phyloP scores from a whole-genome alignment of 2,888 invertebrate genomes.

The Pasiphila rectangulata region DNA sequence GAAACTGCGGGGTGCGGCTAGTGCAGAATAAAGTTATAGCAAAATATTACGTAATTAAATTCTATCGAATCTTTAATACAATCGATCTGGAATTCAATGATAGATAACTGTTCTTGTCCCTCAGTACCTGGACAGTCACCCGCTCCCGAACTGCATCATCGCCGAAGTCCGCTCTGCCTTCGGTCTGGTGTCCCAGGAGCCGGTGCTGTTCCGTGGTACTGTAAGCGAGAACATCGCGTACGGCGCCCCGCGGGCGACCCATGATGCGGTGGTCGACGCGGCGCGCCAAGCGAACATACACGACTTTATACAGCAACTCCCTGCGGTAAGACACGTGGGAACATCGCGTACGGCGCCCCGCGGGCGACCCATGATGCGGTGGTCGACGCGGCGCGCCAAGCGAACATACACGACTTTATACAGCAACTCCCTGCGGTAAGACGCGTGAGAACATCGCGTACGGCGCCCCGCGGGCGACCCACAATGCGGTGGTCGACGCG shows the following conservation, averaged over 20 bases:
- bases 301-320: constrained; percentile 86
- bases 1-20: no score
- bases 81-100: no score
- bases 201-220: constrained; percentile 89
- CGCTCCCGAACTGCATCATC: constrained; percentile 11
- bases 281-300: constrained; percentile 91
- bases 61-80: no score
- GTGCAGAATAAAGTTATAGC: no score
- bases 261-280: constrained; percentile 87
- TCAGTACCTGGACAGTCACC: constrained; percentile 45
- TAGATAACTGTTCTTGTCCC: background rate
- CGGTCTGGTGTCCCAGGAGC: constrained; percentile 92
- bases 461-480: constrained; percentile 85
- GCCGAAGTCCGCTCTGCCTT: constrained; percentile 47
- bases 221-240: constrained; percentile 93
- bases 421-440: constrained; percentile 83
- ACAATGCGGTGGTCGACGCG: constrained; percentile 87
- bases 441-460: constrained; percentile 59
- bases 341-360: constrained; percentile 84
- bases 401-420: constrained; percentile 91
- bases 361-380: constrained; percentile 86
- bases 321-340: constrained; percentile 67
- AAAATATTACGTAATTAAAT: no score
- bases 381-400: constrained; percentile 86
- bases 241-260: constrained; percentile 85